phyloP scores from a whole-genome alignment of 2,888 invertebrate species.

The Acronicta aceris region DNA sequence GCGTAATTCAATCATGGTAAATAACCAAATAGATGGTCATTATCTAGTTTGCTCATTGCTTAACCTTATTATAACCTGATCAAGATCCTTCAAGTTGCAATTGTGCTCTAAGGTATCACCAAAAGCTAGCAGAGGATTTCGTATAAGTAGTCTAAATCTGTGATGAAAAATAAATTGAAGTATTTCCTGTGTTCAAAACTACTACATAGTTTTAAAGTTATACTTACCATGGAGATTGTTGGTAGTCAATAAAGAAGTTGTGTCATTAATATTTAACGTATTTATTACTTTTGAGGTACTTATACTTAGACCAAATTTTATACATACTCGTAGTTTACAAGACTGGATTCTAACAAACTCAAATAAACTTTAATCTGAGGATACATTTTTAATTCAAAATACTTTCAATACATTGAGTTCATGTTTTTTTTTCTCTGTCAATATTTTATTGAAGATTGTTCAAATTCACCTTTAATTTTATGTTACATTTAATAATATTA shows the following conservation, averaged over 20 bases:
- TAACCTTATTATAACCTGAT: not conserved
- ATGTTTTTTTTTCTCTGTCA: not conserved
- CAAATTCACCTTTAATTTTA: not conserved
- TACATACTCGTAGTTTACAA: constrained; percentile 5
- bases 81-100: not conserved
- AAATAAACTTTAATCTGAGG: not conserved
- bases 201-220: constrained; percentile 9
- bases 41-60: no score
- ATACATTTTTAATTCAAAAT: not conserved
- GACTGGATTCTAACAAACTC: not conserved
- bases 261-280: constrained; percentile 26
- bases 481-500: constrained; percentile 6
- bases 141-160: constrained; percentile 21
- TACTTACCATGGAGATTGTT: constrained; percentile 10
- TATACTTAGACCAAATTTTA: constrained; percentile 24
- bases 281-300: constrained; percentile 42
- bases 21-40: not conserved
- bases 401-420: no score
- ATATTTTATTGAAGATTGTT: not conserved
- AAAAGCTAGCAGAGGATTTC: not conserved
- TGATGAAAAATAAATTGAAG: constrained; percentile 6
- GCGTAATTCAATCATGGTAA: not conserved
- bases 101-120: not conserved
- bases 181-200: constrained; percentile 26
- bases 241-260: constrained; percentile 19